A percentile compares a stretch with the other conserved stretches of the same genome.
These are phyloP conservation scores for Leptobrachium ailaonicum DNA, from an alignment of 2,113 vertebrate species.

Conservation along the genomic window DNA sequence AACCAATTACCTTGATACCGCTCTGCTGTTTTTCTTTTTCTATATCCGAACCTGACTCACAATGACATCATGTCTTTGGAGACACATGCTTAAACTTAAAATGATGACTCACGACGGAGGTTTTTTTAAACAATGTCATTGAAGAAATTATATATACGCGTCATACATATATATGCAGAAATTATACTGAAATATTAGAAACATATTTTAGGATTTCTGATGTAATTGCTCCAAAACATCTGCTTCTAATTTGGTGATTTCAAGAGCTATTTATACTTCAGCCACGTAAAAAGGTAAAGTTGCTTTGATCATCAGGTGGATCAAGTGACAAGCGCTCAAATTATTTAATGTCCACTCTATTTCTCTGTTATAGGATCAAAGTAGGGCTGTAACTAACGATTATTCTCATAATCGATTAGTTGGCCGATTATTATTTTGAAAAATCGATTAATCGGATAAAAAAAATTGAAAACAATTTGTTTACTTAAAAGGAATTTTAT, in stretches of 20 bases:
- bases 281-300: neutral
- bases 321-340: no score
- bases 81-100: constrained; percentile 5
- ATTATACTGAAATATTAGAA: neutral
- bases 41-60: constrained; percentile 33
- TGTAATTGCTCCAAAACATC: neutral
- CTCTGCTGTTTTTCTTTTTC: neutral
- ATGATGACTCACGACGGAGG: constrained; percentile 17
- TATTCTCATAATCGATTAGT: no score
- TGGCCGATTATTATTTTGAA: no score
- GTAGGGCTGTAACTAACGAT: no score
- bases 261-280: neutral
- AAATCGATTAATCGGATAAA: no score
- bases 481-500: no score
- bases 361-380: no score
- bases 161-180: neutral
- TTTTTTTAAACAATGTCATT: neutral
- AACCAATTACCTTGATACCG: constrained; percentile 11
- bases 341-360: no score
- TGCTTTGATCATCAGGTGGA: neutral
- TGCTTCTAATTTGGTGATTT: neutral
- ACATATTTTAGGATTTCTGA: neutral
- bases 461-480: no score
- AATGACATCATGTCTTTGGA: constrained; percentile 28
- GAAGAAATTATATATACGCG: no score